These are phyloP conservation scores for Phania funesta DNA, from an alignment of 2,888 invertebrate species.

Conservation along the genomic window DNA sequence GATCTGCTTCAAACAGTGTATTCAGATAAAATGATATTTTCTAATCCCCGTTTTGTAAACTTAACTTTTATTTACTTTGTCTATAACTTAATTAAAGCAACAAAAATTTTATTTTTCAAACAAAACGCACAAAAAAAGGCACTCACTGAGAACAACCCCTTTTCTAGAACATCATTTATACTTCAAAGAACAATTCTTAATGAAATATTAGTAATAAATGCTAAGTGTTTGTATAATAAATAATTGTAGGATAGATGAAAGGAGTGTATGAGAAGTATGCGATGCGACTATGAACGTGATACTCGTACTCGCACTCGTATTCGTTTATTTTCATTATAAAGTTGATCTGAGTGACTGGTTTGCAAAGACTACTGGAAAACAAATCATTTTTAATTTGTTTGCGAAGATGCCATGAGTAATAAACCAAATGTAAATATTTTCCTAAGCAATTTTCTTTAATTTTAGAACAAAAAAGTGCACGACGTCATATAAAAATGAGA, in stretches of 20 bases:
- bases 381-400: constrained; percentile 68
- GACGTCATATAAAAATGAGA: background rate
- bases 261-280: background rate
- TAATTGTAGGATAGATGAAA: background rate
- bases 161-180: background rate
- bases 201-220: constrained; percentile 30
- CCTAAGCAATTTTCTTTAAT: constrained; percentile 55
- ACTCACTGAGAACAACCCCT: background rate
- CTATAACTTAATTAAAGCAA: constrained; percentile 3
- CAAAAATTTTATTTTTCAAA: background rate
- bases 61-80: constrained; percentile 14
- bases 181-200: constrained; percentile 31
- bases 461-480: constrained; percentile 28
- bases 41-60: background rate
- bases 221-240: constrained; percentile 12
- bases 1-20: background rate
- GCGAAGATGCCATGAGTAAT: constrained; percentile 63
- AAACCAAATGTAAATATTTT: constrained; percentile 66
- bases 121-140: background rate
- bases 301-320: background rate
- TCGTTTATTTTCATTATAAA: constrained; percentile 41
- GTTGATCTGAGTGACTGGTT: constrained; percentile 11
- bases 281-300: background rate
- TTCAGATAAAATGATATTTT: background rate
- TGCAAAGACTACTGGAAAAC: constrained; percentile 43